phyloP scores from a whole-genome alignment of 2,888 invertebrate species.

The Arge pagana region DNA sequence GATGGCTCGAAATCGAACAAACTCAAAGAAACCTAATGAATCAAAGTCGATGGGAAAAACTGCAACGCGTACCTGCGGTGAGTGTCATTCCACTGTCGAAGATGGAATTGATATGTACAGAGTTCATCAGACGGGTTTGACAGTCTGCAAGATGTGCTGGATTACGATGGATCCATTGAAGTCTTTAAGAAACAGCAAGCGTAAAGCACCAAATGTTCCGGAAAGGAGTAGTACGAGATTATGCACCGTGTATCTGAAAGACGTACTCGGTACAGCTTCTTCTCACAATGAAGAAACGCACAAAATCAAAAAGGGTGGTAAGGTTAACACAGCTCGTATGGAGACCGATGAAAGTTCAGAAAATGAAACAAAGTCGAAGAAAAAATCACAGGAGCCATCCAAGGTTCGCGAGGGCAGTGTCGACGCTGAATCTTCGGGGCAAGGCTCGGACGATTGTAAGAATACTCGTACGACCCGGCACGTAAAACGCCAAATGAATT shows the following conservation, averaged over 20 bases:
- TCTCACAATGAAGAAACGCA: constrained; percentile 29
- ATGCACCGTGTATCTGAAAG: constrained; percentile 49
- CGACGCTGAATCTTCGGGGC: constrained; percentile 21
- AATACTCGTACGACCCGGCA: too few species aligned
- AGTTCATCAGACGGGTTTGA: constrained; percentile 42
- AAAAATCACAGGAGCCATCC: too few species aligned
- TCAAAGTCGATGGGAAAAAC: background rate
- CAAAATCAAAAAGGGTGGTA: constrained; percentile 35
- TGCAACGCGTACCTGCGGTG: constrained; percentile 34
- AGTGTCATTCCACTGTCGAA: constrained; percentile 38
- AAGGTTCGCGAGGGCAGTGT: constrained; percentile 2
- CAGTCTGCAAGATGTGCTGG: constrained; percentile 50
- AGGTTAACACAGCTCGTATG: constrained; percentile 36
- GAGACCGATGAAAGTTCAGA: constrained; percentile 38
- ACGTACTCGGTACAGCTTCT: constrained; percentile 36
- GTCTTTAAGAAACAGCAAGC: constrained; percentile 21
- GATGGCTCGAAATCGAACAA: constrained; percentile 2
- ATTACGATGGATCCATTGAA: constrained; percentile 36
- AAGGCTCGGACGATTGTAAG: too few species aligned
- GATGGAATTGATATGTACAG: constrained; percentile 41
- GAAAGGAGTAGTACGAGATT: constrained; percentile 35
- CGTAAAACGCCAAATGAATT: too few species aligned
- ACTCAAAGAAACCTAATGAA: constrained; percentile 23
- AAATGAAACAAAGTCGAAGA: constrained; percentile 25
- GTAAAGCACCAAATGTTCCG: constrained; percentile 13